Evolutionary conservation across 2,113 vertebrate genomes (phyloP).

Genomic region (Xenus cinereus): DNA sequence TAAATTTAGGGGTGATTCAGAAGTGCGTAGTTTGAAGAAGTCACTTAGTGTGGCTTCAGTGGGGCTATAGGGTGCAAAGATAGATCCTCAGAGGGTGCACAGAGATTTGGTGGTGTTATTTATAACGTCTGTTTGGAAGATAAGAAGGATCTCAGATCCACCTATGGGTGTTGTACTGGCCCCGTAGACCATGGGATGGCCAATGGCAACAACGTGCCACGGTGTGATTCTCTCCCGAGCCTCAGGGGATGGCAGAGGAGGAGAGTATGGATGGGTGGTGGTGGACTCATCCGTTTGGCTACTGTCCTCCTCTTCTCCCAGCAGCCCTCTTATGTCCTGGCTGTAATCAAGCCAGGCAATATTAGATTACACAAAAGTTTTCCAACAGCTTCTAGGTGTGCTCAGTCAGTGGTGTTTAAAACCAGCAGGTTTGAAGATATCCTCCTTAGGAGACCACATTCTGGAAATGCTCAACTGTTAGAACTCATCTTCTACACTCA

Average conservation of each 20-base stretch:
- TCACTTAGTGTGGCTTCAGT: background rate
- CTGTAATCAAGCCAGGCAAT: background rate
- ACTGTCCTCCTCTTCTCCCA: background rate
- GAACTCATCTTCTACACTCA: background rate
- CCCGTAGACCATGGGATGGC: background rate
- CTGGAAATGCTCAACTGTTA: background rate
- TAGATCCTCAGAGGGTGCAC: background rate
- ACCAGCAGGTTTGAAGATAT: background rate
- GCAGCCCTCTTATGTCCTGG: background rate
- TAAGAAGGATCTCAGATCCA: background rate
- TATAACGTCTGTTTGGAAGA: background rate
- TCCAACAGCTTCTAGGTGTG: background rate
- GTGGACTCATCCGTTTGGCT: background rate
- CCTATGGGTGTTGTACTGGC: background rate
- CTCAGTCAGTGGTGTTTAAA: background rate
- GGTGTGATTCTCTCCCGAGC: background rate
- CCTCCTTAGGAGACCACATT: background rate
- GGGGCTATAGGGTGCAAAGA: background rate
- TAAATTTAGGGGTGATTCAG: background rate
- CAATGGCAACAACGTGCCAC: fast-evolving
- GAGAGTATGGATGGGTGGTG: background rate
- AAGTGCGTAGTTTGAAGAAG: background rate
- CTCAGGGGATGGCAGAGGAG: background rate
- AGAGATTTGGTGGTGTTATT: background rate
- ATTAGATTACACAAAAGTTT: background rate